Evolutionary conservation across 2,888 invertebrate species (phyloP), one percentile per base, ranked within the genome.

Genomic region (Apomyelois bistriatella): DNA sequence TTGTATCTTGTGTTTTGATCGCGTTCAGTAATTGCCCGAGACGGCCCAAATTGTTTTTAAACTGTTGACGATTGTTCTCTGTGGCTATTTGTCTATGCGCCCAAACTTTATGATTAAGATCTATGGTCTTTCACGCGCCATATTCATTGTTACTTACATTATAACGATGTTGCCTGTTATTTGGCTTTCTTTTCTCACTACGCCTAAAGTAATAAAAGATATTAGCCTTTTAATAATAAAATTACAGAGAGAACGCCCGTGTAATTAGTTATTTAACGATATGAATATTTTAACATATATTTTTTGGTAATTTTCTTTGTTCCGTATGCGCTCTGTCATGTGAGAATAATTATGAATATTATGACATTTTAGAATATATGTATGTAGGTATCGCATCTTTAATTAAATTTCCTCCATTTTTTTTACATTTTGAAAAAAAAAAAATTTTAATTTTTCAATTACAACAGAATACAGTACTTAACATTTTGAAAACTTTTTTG

Each of bases 21-120:
- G 80, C 78, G 76, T 81, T 79, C 77, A 72, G 82, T 88, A 88
- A 88, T 88, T 88, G 87, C 82, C 74, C 71, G 78, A 72, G 79
- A 77, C 79, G 79, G 71, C 76, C 79, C 85, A 86, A 89, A 89
- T 88, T 88, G 85, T 87, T 89, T 88, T 81, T 79, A 79, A 85
- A 79, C 79, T 76, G 77, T 76, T 82, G 84, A 84, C 84, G 85
- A 88, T 87, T 87, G 87, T 87, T 88, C 85, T 80, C 72, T 66
- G 71, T 70, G 80, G 83, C 85, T 88, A 89, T 89, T 89, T 89
- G 89, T 89, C 89, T 86, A 86, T 70, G 76, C 76, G 76, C 77
- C 78, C 73, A 69, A 72, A 68, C 73, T 76, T 74, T 63, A 51
- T 61, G 88, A 88, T 88, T 74, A 64, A 57, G 62, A 87, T 88